Base-by-base conservation (phyloP, 2,113 vertebrate genomes). In the Lepus europaeus region DNA sequence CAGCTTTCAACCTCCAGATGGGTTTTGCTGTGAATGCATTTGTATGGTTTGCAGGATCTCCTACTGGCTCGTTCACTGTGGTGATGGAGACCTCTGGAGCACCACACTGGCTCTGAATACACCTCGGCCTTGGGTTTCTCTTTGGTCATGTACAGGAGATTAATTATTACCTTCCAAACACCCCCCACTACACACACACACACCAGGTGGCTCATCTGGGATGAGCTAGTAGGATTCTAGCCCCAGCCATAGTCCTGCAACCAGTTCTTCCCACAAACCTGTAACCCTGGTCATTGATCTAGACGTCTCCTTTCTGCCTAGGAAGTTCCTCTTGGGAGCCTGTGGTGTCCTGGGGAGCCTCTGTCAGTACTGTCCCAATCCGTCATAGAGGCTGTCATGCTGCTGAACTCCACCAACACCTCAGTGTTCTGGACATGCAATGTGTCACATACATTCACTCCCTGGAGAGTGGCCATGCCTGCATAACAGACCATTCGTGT, bases 41-140 rank as follows among this genome's bases (percentile, higher is more conserved):
- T 2, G 19, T 45, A 27, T 84, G 72, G 33, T n/a, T 72, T 78
- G 66, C 16, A 79, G 88, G 53, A 39, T 87, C 25, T 13, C 9
- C 3, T 51, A 59, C 4, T 0, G 66, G 20, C 33, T 23, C 63
- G 59, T 59, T 29, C 9, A 2, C 0, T 33, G n/a, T 7, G 25
- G n/a, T 19, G 33, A 81, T 1, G 2, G 6, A 9, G 3, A 7
- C 16, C 11, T 81, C 2, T 0, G 39, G 63, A 73, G 49, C 2
- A 11, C 61, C 49, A 72, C 0, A 10, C 61, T 69, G 22, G 36
- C 27, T 85, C 33, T 61, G 72, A 33, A 31, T 33, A 61, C 2
- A 23, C 6, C 16, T 78, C 64, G 73, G 4, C 33, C 33, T 10
- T 22, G 19, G 36, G 17, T n/a, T 87, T 73, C 66, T 79, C 17